phyloP scores from a whole-genome alignment of 2,888 invertebrate species.

The Volucella zonaria region DNA sequence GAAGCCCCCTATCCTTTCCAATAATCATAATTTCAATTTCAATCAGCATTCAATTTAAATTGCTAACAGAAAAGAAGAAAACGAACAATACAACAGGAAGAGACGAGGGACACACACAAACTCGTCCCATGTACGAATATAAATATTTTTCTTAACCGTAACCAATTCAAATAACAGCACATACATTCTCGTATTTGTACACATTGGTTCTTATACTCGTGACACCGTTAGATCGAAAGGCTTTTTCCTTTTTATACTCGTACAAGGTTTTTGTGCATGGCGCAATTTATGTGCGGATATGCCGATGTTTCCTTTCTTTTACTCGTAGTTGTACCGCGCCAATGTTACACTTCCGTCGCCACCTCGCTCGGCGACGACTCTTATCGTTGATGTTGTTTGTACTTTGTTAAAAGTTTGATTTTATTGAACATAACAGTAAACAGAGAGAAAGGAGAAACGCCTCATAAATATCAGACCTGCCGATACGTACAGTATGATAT shows the following conservation, averaged over 20 bases:
- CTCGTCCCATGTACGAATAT: constrained; percentile 4
- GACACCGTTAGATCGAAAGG: constrained; percentile 47
- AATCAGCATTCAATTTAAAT: constrained; percentile 73
- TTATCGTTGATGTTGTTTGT: constrained; percentile 31
- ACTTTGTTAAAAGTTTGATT: constrained; percentile 54
- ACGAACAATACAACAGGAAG: constrained; percentile 8
- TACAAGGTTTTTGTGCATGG: constrained; percentile 57
- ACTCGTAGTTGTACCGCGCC: neutral
- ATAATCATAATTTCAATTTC: constrained; percentile 73
- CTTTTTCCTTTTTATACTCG: constrained; percentile 55
- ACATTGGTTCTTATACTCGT: neutral
- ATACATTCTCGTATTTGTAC: neutral
- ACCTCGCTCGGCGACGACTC: constrained; percentile 2
- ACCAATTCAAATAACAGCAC: too few relatives aligned
- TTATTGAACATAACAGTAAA: constrained; percentile 41
- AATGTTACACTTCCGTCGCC: neutral
- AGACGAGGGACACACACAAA: constrained; percentile 2
- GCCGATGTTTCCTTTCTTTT: constrained; percentile 17
- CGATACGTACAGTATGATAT: neutral
- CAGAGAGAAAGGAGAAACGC: neutral
- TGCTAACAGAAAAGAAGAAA: constrained; percentile 17
- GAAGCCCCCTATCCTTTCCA: constrained; percentile 53
- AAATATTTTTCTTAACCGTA: too few relatives aligned
- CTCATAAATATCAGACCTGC: constrained; percentile 2
- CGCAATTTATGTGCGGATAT: constrained; percentile 56